Percentiles rank a stretch among this genome's conserved stretches.
Evolutionary conservation across 2,888 invertebrate species (phyloP).

Genomic region (Tetrapedia diversipes): DNA sequence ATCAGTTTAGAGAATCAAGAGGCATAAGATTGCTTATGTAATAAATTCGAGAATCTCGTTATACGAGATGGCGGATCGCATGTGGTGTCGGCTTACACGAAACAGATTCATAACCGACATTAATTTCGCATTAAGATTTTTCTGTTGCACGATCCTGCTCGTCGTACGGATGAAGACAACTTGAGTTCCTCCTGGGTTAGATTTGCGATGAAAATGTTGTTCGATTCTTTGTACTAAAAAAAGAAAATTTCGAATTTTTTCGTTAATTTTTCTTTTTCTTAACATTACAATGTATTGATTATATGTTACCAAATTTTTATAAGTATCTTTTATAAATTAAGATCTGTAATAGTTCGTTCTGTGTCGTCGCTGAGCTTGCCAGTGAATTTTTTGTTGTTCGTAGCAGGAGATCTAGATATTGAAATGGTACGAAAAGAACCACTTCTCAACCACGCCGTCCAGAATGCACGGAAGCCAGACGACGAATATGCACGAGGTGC

Average conservation of each 20-base stretch:
- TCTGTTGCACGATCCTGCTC: conserved; percentile 23
- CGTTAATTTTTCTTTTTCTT: neutral
- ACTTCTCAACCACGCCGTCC: conserved; percentile 53
- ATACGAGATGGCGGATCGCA: conserved; percentile 58
- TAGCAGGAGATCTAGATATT: conserved; percentile 20
- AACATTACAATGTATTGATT: neutral
- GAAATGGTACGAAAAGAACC: conserved; percentile 43
- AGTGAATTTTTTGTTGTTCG: neutral
- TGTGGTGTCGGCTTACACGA: conserved; percentile 68
- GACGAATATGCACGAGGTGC: conserved; percentile 74
- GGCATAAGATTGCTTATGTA: conserved; percentile 67
- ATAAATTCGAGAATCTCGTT: conserved; percentile 71
- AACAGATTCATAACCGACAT: conserved; percentile 65
- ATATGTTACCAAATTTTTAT: neutral
- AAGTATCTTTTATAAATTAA: neutral
- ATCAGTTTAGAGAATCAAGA: conserved; percentile 41
- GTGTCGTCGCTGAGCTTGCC: neutral
- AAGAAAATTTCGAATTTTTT: neutral
- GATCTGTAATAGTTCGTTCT: neutral
- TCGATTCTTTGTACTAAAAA: no score
- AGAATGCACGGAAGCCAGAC: conserved; percentile 67
- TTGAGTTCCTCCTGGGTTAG: neutral
- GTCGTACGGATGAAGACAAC: conserved; percentile 10
- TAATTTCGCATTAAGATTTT: conserved; percentile 62
- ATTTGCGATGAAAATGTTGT: neutral